Base-by-base conservation (phyloP, 2,797 vertebrate species). In the Malurus leucopterus region DNA sequence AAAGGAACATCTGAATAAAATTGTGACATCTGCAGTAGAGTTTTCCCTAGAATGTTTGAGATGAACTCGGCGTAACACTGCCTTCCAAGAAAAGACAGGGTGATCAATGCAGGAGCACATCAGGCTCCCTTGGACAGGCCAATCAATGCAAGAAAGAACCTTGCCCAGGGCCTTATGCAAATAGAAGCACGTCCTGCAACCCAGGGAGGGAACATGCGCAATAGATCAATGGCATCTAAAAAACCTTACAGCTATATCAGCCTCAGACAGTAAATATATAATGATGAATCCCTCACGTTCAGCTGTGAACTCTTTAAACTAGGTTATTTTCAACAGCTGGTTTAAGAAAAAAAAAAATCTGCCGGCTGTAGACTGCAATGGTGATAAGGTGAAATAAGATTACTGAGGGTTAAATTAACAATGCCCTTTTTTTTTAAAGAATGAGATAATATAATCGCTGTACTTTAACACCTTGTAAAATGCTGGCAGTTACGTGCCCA, bases 101-200 rank as follows among this genome's bases (percentile, higher is more conserved):
- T 99, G 98, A 99, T 99, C 98, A 99, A 99, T 99, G 98, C 96
- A 97, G 98, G 98, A 98, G 98, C 98, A 98, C 98, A 98, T 98
- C 97, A 98, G 98, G 97, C 98, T 98, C 98, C 98, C 98, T 98
- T 98, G 98, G 98, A 99, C 99, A 98, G 98, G 98, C 98, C 98
- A 99, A 99, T 99, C 99, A 99, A 99, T 99, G 98, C 97, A 97
- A 98, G 98, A 99, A 99, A 99, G 98, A 99, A 99, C 99, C 99
- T 99, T 99, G 99, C 99, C 99, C 98, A 99, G 98, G 99, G 99
- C 99, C 98, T 99, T 99, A 99, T 99, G 99, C 98, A 99, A 99
- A 99, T 99, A 98, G 98, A 98, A 97, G 98, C 98, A 98, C 98
- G 97, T 99, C 98, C 97, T 96, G 97, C 98, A 99, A 99, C 97